A percentile compares a stretch with the other conserved stretches of the same genome.
Evolutionary conservation across 2,888 invertebrate genomes (phyloP).

Genomic region (Drosophila rubida): DNA sequence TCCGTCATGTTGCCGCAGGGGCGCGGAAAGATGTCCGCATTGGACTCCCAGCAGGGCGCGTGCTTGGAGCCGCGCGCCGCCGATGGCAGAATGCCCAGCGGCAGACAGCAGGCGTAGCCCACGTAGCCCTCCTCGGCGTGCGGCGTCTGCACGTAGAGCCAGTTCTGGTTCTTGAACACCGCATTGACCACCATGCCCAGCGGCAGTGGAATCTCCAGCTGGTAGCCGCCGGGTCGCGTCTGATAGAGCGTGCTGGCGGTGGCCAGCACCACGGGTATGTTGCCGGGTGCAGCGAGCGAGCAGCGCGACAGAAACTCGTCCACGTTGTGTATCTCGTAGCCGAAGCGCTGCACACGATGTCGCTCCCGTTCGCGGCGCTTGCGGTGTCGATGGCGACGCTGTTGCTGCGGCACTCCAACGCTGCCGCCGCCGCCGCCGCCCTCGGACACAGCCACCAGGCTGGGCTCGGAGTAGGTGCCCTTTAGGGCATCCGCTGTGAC

Average conservation of each 20-base stretch:
- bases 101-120: conserved; percentile 90
- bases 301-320: conserved; percentile 93
- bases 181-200: conserved; percentile 94
- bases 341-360: conserved; percentile 86
- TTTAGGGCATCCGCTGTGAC: conserved; percentile 71
- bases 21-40: conserved; percentile 92
- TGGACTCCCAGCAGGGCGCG: conserved; percentile 92
- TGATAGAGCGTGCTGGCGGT: conserved; percentile 91
- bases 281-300: conserved; percentile 92
- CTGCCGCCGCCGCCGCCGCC: conserved; percentile 60
- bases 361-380: conserved; percentile 81
- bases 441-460: conserved; percentile 83
- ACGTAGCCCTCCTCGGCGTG: conserved; percentile 94
- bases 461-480: conserved; percentile 84
- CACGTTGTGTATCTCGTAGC: conserved; percentile 92
- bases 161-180: conserved; percentile 93
- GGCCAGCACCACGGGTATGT: conserved; percentile 93
- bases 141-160: conserved; percentile 94
- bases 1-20: conserved; percentile 93
- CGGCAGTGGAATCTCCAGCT: conserved; percentile 89
- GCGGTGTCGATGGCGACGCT: conserved; percentile 83
- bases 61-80: conserved; percentile 85
- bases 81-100: conserved; percentile 90
- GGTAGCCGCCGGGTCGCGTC: conserved; percentile 89
- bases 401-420: conserved; percentile 49